These are phyloP conservation scores for Luperina testacea DNA, from an alignment of 2,888 invertebrate species.

Conservation along the genomic window DNA sequence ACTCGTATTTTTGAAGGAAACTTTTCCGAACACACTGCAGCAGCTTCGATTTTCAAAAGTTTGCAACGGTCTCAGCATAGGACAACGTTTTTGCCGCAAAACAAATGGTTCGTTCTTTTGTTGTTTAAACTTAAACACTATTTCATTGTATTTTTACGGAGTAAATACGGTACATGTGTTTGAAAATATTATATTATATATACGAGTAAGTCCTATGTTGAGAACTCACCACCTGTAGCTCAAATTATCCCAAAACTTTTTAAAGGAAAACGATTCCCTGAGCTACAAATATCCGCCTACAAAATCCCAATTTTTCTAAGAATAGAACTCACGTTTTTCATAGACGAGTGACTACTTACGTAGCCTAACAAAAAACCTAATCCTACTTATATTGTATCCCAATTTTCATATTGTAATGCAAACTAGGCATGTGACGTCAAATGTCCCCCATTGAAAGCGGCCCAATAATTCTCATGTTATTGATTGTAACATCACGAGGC, in stretches of 20 bases:
- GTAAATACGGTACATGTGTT: neutral
- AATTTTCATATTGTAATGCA: slow-evolving; percentile 10
- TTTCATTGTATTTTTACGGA: too few species aligned
- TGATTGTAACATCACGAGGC: slow-evolving; percentile 27
- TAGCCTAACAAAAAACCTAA: neutral
- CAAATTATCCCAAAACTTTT: neutral
- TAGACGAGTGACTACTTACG: neutral
- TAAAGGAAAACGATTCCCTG: neutral
- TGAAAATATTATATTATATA: too few species aligned
- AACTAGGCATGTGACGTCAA: slow-evolving; percentile 39
- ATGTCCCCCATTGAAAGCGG: slow-evolving; percentile 1
- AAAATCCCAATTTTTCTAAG: neutral
- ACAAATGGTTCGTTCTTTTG: neutral
- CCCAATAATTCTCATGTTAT: slow-evolving; percentile 23
- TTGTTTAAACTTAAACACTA: neutral
- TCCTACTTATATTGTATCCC: neutral
- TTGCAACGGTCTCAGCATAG: neutral
- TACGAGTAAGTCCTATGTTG: too few species aligned
- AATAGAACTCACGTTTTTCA: neutral
- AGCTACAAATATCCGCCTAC: neutral
- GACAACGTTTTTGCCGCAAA: neutral
- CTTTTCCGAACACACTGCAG: neutral
- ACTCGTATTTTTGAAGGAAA: neutral
- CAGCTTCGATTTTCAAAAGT: slow-evolving; percentile 15
- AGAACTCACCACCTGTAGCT: slow-evolving; percentile 1